Evolutionary conservation across 2,888 invertebrate species (phyloP), one percentile per base, ranked within the genome.

Genomic region (Macroteleia sp.): DNA sequence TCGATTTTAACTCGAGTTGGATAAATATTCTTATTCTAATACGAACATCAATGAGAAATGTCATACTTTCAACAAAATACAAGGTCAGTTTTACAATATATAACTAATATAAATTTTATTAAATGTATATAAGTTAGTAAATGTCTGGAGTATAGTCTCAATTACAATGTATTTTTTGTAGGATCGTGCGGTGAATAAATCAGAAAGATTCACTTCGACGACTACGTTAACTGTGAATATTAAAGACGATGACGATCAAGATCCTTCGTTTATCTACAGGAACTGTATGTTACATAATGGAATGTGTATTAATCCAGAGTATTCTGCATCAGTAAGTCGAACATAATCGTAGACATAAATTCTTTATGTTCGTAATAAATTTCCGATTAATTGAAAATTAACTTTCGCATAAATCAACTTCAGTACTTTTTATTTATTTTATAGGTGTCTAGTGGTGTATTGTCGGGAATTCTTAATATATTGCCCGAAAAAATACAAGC

Each of bases 401-500:
- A 34, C n/a, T 32, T 34, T n/a, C 8, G 14, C 6, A 22, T 44
- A 44, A 59, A 59, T 59, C 42, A 34, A 1, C 16, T 3, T 32
- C 22, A 4, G 1, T 41, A n/a, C 14, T 4, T 30, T 28, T 41
- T 14, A 25, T 66, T 59, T 52, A 12, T 20, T n/a, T 56, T 80
- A 71, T 83, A 96, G 95, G 96, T 96, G 17, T 95, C 95, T 71
- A 96, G 96, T 82, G 97, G 97, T 0, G 95, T 96, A 0, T 92
- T 97, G 81, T 95, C 97, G 48, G 97, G 97, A 1, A 95, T 97
- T 19, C 93, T 98, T 17, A 95, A 95, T 70, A 95, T 97, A 16
- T 94, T 95, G 28, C 97, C 97, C 0, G 97, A 97, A 88, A 96
- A 96, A 89, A 97, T 98, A 76, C 96, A 97, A 92, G 97, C 97